Conservation (phyloP, 2,113 vertebrate species). For the Aegypius monachus region DNA sequence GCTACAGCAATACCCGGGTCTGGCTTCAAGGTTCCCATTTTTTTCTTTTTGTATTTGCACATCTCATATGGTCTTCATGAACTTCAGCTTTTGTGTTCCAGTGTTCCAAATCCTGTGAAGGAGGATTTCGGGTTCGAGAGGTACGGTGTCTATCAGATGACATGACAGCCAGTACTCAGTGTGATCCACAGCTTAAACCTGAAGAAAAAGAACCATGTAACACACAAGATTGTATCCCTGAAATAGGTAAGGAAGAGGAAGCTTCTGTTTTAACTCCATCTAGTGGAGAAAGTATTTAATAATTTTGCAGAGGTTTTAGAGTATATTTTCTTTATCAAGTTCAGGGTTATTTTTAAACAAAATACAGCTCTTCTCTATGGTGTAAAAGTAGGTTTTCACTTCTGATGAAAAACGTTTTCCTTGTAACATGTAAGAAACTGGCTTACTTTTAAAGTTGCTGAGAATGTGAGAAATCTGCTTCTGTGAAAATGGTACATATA, state of each 20-base stretch:
- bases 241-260: conserved; percentile 78
- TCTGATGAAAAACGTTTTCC: background rate
- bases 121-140: conserved; percentile 90
- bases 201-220: conserved; percentile 83
- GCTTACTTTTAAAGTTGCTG: background rate
- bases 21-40: background rate
- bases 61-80: background rate
- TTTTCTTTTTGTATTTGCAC: background rate
- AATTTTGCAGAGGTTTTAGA: background rate
- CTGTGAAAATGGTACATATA: background rate
- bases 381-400: background rate
- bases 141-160: conserved; percentile 90
- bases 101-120: conserved; percentile 94
- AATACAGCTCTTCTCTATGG: background rate
- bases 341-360: background rate
- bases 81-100: conserved; percentile 45
- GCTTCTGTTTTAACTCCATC: conserved; percentile 38
- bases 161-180: conserved; percentile 79
- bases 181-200: conserved; percentile 81
- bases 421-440: background rate
- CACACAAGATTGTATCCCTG: conserved; percentile 85
- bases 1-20: background rate
- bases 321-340: background rate
- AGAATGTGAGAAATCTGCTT: background rate
- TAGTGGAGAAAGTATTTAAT: background rate